phyloP scores from a whole-genome alignment of 2,113 vertebrate species.

The Oceanodroma tethys region DNA sequence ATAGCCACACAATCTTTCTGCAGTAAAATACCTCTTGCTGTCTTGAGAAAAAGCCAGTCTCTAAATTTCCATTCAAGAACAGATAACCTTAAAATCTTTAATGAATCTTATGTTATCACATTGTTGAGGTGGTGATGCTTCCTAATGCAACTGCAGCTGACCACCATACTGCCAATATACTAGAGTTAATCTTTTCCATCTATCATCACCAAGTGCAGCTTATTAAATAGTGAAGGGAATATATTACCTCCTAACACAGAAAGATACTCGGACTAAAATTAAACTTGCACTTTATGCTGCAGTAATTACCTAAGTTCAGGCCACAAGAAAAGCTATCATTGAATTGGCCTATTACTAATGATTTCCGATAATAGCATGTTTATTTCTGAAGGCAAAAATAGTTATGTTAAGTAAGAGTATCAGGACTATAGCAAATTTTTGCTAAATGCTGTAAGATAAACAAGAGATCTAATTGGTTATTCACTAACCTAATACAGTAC shows the following conservation, averaged over 20 bases:
- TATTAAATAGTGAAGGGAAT: not conserved
- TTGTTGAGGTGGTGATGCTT: not conserved
- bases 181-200: not conserved
- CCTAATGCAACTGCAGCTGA: not conserved
- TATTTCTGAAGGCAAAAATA: not conserved
- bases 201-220: not conserved
- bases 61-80: not conserved
- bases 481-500: not conserved
- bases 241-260: not conserved
- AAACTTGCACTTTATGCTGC: not conserved
- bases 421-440: not conserved
- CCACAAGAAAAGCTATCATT: not conserved
- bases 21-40: constrained; percentile 48
- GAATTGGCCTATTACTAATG: not conserved
- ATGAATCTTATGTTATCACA: not conserved
- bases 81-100: not conserved
- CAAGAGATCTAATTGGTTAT: not conserved
- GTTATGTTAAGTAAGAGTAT: not conserved
- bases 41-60: constrained; percentile 15
- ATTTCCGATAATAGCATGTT: not conserved
- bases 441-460: not conserved
- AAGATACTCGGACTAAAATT: not conserved
- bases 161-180: not conserved
- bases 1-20: constrained; percentile 65
- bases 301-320: not conserved